Percentiles rank a stretch among this genome's conserved stretches.
phyloP scores from a whole-genome alignment of 1,140 invertebrate genomes.

The Diorhabda elongata region DNA sequence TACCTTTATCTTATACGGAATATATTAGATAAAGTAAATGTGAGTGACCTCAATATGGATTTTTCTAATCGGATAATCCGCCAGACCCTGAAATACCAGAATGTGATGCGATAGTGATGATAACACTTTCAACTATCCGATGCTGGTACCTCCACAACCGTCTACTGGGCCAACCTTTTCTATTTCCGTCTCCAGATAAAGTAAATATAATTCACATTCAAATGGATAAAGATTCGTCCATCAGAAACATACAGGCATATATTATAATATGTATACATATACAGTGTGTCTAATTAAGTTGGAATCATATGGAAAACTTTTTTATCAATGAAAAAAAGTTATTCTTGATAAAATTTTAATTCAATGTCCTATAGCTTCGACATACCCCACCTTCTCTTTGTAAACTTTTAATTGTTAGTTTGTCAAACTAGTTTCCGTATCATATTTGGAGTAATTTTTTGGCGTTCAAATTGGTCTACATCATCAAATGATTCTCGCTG shows the following conservation, averaged over 20 bases:
- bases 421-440: background rate
- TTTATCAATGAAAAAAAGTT: no score
- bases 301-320: no score
- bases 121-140: constrained; percentile 8
- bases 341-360: background rate
- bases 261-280: background rate
- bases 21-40: no score
- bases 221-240: constrained; percentile 1
- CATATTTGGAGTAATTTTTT: background rate
- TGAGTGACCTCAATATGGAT: background rate
- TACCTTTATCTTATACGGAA: no score
- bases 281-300: no score
- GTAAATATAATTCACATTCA: constrained; percentile 10
- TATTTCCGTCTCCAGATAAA: constrained; percentile 9
- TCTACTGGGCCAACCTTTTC: constrained; percentile 10
- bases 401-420: background rate
- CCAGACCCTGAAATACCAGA: constrained; percentile 8
- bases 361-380: background rate
- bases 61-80: constrained; percentile 9
- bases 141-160: constrained; percentile 12
- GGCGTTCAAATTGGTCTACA: background rate
- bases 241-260: constrained; percentile 8
- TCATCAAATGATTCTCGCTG: background rate
- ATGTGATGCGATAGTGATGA: constrained; percentile 7
- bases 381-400: background rate